Base-by-base conservation (phyloP, 2,888 invertebrate species). In the Lydus trimaculatus region DNA sequence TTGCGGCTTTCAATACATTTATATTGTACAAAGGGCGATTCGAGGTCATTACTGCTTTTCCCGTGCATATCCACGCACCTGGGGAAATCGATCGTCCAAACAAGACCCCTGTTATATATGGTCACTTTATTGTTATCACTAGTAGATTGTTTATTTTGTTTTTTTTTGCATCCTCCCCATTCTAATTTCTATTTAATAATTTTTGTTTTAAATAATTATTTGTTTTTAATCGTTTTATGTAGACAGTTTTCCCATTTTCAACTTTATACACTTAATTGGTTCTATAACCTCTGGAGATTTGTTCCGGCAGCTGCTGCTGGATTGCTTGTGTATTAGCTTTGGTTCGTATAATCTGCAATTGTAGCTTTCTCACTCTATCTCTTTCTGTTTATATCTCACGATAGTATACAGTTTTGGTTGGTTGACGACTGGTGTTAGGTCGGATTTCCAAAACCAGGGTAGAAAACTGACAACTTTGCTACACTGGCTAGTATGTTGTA, bases 381-480 rank as follows among this genome's bases (percentile, higher is more conserved):
- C 25, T 23, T 15, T 25, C 56, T 56, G 6, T 56, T 56, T 56
- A 23, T 1, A 6, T 56, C 56, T 52, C 48, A 52, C 20, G 20
- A 11, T 52, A 52, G 23, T 52, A 13, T 23, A 56, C 56, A 13
- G 56, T 56, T 56, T 56, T 56, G 56, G 56, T 56, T 56, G 56
- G 56, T 56, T 56, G 56, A 52, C 20, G 17, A n/a, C 9, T 43
- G 13, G 56, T 25, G 25, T 56, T 56, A 25, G 25, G 15, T 56
- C 15, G 25, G 25, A 56, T 25, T 56, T 56, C 56, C 13, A 25
- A 23, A 56, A 52, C 20, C 48, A 13, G 25, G 56, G 56, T 20
- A 56, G 56, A 56, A 15, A 56, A 56, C 56, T 56, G 56, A 56
- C 56, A 56, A 56, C 56, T 56, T 56, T 56, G 56, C 56, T 56